A percentile compares a stretch with the other conserved stretches of the same genome.
Evolutionary conservation across 2,888 invertebrate species (phyloP).

Genomic region (Phengaris arion): DNA sequence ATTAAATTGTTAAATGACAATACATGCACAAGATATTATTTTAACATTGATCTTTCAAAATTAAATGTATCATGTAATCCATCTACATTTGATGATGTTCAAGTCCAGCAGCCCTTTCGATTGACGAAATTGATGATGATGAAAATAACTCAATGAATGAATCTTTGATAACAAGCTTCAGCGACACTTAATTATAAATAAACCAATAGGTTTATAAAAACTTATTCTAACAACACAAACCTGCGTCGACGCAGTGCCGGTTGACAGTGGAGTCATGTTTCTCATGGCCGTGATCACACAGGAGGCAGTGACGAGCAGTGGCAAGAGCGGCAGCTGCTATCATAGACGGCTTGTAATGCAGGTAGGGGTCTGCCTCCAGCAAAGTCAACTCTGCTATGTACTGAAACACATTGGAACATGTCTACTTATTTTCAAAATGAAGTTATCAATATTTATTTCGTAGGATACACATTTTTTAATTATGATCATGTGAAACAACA

Average conservation of each 20-base stretch:
- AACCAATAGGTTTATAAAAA: no score
- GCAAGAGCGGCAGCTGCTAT: conserved; percentile 90
- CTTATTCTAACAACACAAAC: conserved; percentile 25
- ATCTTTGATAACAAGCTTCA: not conserved
- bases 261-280: conserved; percentile 32
- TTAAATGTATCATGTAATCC: no score
- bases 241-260: conserved; percentile 38
- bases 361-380: conserved; percentile 91
- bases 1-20: not conserved
- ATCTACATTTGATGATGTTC: not conserved
- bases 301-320: conserved; percentile 86
- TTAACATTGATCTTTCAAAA: no score
- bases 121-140: no score
- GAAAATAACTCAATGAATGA: no score
- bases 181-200: no score
- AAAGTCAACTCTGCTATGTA: conserved; percentile 91
- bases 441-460: no score
- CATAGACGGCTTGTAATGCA: conserved; percentile 89
- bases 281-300: conserved; percentile 54
- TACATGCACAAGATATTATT: no score
- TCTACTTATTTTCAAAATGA: no score
- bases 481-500: no score
- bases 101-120: not conserved
- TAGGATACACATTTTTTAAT: no score
- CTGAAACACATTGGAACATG: conserved; percentile 58